Percentiles rank a stretch among this genome's conserved stretches.
These are phyloP conservation scores for Malurus melanocephalus DNA, from an alignment of 2,113 vertebrate genomes.

Conservation along the genomic window DNA sequence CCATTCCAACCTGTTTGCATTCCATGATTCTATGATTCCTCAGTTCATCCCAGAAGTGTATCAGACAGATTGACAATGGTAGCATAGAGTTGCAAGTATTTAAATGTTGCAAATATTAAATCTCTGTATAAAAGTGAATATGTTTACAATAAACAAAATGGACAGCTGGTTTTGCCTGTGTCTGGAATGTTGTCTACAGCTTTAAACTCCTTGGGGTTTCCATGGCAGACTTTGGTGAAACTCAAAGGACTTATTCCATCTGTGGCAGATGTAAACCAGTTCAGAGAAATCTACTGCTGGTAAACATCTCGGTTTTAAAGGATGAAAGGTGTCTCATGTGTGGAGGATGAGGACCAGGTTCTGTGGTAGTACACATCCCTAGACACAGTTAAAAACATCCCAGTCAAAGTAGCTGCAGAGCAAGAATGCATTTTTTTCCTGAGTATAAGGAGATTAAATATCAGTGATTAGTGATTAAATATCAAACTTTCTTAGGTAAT, in stretches of 20 bases:
- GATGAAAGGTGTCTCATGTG: not conserved
- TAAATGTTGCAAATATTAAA: not conserved
- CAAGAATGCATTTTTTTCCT: not conserved
- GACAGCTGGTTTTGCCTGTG: not conserved
- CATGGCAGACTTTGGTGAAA: not conserved
- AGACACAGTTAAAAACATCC: not conserved
- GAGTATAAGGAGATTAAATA: not conserved
- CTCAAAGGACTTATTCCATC: not conserved
- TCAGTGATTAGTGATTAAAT: not conserved
- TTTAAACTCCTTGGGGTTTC: not conserved
- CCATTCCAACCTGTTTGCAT: not conserved
- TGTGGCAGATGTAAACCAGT: not conserved
- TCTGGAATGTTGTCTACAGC: not conserved
- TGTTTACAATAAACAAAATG: not conserved
- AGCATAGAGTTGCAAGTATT: not conserved
- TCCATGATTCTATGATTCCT: not conserved
- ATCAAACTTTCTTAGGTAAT: not conserved
- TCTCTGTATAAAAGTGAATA: not conserved
- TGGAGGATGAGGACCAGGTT: not conserved
- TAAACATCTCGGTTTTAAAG: not conserved
- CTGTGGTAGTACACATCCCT: fast-evolving
- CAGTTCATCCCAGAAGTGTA: not conserved
- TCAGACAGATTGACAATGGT: not conserved
- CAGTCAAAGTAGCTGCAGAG: not conserved
- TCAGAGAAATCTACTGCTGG: not conserved